These are phyloP conservation scores for Anas flavirostris DNA, from an alignment of 2,797 vertebrate species.

Conservation along the genomic window DNA sequence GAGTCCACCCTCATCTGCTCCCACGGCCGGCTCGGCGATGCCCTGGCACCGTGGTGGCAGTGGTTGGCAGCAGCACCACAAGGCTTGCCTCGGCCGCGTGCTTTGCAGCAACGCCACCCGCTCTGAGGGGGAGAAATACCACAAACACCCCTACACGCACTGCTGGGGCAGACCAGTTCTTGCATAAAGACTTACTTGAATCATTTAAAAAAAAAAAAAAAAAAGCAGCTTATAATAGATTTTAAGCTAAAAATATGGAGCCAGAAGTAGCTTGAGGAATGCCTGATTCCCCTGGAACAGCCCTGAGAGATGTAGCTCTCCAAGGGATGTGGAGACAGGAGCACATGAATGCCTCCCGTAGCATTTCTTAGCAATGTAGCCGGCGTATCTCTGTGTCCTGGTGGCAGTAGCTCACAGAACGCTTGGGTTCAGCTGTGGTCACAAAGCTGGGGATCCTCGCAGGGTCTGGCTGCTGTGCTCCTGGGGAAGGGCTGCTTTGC, in stretches of 20 bases:
- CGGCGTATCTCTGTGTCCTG: accelerated
- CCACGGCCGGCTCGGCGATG: accelerated
- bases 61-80: not conserved
- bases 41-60: accelerated
- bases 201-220: no score
- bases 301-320: not conserved
- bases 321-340: accelerated
- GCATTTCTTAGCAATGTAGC: accelerated
- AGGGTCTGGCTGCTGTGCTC: accelerated
- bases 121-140: accelerated
- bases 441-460: not conserved
- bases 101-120: not conserved
- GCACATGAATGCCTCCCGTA: no score
- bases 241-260: not conserved
- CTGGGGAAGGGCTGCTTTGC: not conserved
- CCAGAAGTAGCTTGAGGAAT: not conserved
- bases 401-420: not conserved
- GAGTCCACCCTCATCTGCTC: not conserved
- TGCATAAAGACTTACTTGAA: not conserved
- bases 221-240: accelerated
- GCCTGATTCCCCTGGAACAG: accelerated
- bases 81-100: accelerated
- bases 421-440: accelerated
- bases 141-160: accelerated
- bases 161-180: accelerated